Conservation (phyloP, 2,888 invertebrate genomes). For the Metallyticus violacea region DNA sequence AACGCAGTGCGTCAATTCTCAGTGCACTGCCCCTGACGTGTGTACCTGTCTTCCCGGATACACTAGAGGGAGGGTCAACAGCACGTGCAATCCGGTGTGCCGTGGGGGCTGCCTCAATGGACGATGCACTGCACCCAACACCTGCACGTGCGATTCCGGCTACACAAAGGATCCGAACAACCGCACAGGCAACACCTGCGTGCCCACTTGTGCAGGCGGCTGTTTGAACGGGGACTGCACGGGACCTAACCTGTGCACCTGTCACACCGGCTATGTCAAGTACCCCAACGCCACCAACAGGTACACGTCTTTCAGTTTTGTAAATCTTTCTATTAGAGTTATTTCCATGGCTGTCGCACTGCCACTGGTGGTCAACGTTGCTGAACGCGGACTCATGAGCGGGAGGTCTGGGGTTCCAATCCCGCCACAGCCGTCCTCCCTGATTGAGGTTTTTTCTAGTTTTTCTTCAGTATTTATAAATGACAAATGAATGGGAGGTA, state of each 20-base stretch:
- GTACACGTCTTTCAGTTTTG: neutral
- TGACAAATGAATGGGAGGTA: too few species aligned
- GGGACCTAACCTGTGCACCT: constrained; percentile 55
- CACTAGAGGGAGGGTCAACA: neutral
- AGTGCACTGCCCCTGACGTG: constrained; percentile 28
- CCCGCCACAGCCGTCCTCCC: too few species aligned
- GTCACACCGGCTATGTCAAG: constrained; percentile 49
- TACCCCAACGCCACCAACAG: constrained; percentile 41
- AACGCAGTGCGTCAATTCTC: constrained; percentile 18
- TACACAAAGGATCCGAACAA: constrained; percentile 22
- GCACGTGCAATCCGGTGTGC: constrained; percentile 34
- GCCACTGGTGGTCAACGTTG: too few species aligned
- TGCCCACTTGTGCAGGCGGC: constrained; percentile 27
- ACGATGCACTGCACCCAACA: constrained; percentile 46
- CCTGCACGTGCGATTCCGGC: constrained; percentile 46
- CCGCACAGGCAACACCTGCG: constrained; percentile 33
- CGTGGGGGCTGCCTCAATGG: constrained; percentile 46
- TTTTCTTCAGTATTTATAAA: too few species aligned
- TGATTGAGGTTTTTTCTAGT: too few species aligned
- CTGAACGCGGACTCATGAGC: too few species aligned
- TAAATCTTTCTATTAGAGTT: too few species aligned
- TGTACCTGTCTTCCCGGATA: constrained; percentile 37
- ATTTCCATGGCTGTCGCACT: too few species aligned
- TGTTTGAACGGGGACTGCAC: constrained; percentile 51
- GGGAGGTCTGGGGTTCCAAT: too few species aligned